Base-by-base conservation (phyloP, 2,113 vertebrate species). In the Elachura formosa region DNA sequence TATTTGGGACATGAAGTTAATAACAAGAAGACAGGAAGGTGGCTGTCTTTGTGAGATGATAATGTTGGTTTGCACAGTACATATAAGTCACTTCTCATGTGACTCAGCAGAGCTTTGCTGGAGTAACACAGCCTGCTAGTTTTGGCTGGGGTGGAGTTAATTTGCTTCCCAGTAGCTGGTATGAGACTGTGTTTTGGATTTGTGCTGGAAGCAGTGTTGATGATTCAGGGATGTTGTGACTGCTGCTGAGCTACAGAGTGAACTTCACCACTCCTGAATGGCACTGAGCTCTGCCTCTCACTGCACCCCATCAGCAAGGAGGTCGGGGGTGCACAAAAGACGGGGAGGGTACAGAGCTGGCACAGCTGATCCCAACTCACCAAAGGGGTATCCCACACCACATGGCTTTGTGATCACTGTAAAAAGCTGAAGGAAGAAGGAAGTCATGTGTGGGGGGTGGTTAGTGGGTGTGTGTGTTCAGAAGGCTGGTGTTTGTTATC, bases 231-330 rank as follows among this genome's bases (percentile, higher is more conserved):
- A 15, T 45, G 36, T 26, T n/a, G 59, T 64, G 74, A n/a, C 58
- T 64, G 1, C 33, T 38, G 26, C 63, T 45, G 49, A 71, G 56
- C 56, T 36, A 3, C 41, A 28, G n/a, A 46, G 40, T 15, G 58
- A 55, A 1, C 14, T 38, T 2, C n/a, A 23, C 4, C 23, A 12
- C 59, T 41, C 34, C n/a, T 63, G 68, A 4, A 28, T 12, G 14
- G 28, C 22, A 2, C 55, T 15, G 41, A 71, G 56, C 21, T 66
- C 64, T 78, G 79, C 33, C 26, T 55, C 48, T 43, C 28, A 6
- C 56, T 0, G 7, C 56, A 9, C 4, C 34, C 38, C 12, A 4
- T 3, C 59, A n/a, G 38, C 0, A 3, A 64, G 45, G 43, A 11
- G 43, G 4, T 41, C 19, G 24, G 25, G 45, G 24, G 2, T 34